Base-by-base conservation (phyloP, 2,113 vertebrate genomes). In the Istiophorus platypterus region DNA sequence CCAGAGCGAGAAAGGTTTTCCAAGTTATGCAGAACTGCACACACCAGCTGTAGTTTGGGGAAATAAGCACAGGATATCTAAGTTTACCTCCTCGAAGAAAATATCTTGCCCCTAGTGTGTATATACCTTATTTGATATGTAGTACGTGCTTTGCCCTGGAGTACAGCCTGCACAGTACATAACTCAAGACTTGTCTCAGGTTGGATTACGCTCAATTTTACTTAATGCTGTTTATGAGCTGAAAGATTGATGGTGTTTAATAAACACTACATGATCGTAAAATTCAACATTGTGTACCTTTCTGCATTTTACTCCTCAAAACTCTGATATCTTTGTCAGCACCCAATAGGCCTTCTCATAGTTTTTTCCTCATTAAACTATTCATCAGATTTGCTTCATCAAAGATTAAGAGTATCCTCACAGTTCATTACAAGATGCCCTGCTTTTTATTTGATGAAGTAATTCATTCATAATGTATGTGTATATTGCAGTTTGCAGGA, bases 391-490 rank as follows among this genome's bases (percentile, higher is more conserved):
- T 57, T 39, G 81, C 72, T 87, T 92, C 93, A 94, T 95, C 89
- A 95, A 94, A 94, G 79, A 92, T 93, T 92, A 84, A 94, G 78
- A 81, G 73, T 82, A 88, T 90, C 88, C 87, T 91, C 71, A 72
- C 87, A 85, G 85, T 92, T 92, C 87, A 89, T 92, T 92, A 91
- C 82, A 87, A 91, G 85, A 90, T 91, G 88, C 81, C 70, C 81
- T 91, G 87, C 81, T 89, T 91, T 91, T 93, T 90, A 91, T 92
- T 92, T 92, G 89, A 92, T 92, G 72, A 91, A 87, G 90, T 91
- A 85, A 89, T 92, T 93, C 90, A 94, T 95, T 82, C 88, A 94
- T 94, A 90, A 94, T 94, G 72, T 56, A 94, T 93, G 87, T 85
- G 66, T 77, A 54, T 91, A 77, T 86, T 92, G 88, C 89, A 81